phyloP scores from a whole-genome alignment of 2,888 invertebrate species.

The Nomada flava region DNA sequence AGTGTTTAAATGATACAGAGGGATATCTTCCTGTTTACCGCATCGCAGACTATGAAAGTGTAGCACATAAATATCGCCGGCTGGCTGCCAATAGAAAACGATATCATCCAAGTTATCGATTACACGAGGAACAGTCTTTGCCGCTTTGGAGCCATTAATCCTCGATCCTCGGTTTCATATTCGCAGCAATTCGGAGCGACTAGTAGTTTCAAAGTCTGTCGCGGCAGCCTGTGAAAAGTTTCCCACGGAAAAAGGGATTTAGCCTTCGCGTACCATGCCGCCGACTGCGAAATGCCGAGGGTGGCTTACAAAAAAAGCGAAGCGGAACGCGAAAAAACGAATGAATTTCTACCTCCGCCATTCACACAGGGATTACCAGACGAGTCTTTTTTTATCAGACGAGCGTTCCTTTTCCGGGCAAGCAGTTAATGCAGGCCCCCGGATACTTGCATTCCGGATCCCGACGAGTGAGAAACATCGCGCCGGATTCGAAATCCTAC shows the following conservation, averaged over 20 bases:
- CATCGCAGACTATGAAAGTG: not conserved
- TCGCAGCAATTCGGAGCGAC: not conserved
- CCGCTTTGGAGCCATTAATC: slow-evolving; percentile 37
- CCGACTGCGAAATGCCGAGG: slow-evolving; percentile 17
- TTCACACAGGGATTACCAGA: slow-evolving; percentile 41
- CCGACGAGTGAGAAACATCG: not conserved
- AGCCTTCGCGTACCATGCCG: slow-evolving; percentile 8
- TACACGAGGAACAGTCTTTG: slow-evolving; percentile 2
- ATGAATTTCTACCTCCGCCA: slow-evolving; percentile 13
- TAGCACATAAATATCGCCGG: slow-evolving; percentile 20
- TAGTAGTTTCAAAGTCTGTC: slow-evolving; percentile 12
- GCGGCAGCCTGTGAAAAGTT: slow-evolving; percentile 31
- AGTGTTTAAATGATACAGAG: not conserved
- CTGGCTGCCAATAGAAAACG: not conserved
- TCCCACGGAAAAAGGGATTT: slow-evolving; percentile 34
- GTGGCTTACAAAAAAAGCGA: slow-evolving; percentile 14
- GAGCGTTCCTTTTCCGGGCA: not conserved
- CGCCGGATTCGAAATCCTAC: slow-evolving; percentile 1
- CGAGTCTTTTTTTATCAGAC: slow-evolving; percentile 14
- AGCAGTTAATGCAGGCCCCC: not conserved
- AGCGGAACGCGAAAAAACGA: slow-evolving; percentile 7
- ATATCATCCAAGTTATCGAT: slow-evolving; percentile 42
- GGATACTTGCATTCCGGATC: not conserved
- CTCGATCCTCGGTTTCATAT: slow-evolving; percentile 40
- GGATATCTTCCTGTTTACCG: not conserved